These are phyloP conservation scores for Syrphus vitripennis DNA, from an alignment of 2,888 invertebrate genomes.

Conservation along the genomic window DNA sequence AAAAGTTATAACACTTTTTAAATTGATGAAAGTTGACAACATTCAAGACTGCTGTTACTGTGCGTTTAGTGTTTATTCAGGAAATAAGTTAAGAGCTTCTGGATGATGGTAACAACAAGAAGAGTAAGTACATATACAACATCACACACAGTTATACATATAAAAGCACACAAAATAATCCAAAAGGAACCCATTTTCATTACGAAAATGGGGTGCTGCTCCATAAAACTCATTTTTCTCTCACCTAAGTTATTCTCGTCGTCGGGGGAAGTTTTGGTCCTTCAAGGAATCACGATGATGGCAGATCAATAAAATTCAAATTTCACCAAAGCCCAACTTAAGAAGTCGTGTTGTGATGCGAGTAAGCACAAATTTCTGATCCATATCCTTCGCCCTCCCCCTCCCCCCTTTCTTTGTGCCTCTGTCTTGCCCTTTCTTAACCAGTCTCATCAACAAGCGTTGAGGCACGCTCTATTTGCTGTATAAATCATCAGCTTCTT, in stretches of 20 bases:
- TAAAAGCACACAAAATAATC: neutral
- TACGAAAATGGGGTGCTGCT: constrained; percentile 67
- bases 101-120: too few relatives aligned
- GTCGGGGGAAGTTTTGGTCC: constrained; percentile 17
- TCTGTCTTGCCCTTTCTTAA: neutral
- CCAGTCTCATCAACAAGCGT: constrained; percentile 10
- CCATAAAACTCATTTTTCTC: constrained; percentile 67
- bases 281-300: constrained; percentile 39
- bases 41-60: constrained; percentile 46
- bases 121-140: neutral
- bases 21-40: constrained; percentile 61
- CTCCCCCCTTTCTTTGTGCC: neutral
- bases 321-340: constrained; percentile 64
- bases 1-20: constrained; percentile 47
- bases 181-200: constrained; percentile 54
- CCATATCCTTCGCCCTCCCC: neutral
- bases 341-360: constrained; percentile 53
- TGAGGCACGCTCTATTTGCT: constrained; percentile 66
- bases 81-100: constrained; percentile 35
- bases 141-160: neutral
- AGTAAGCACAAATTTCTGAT: constrained; percentile 56
- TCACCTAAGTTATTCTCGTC: neutral
- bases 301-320: constrained; percentile 71
- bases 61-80: constrained; percentile 49
- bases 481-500: constrained; percentile 69